These are phyloP conservation scores for Biston betularia DNA, from an alignment of 2,888 invertebrate species.

Conservation along the genomic window DNA sequence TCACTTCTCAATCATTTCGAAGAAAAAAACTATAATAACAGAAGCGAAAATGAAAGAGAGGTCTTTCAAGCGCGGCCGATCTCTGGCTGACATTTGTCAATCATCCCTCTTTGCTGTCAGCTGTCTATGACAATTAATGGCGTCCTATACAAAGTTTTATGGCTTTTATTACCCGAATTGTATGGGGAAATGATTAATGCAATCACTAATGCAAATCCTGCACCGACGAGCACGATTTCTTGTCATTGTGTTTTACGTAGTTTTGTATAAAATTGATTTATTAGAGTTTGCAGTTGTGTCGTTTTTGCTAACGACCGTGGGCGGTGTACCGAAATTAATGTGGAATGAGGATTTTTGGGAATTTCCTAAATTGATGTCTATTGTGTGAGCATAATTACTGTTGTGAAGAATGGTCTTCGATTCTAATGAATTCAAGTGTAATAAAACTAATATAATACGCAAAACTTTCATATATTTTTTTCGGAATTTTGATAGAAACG, in stretches of 20 bases:
- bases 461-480: too few relatives aligned
- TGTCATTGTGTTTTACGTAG: slow-evolving; percentile 68
- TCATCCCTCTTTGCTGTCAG: slow-evolving; percentile 78
- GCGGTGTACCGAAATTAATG: slow-evolving; percentile 58
- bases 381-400: slow-evolving; percentile 43
- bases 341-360: slow-evolving; percentile 46
- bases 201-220: slow-evolving; percentile 85
- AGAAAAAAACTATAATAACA: slow-evolving; percentile 48
- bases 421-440: neutral
- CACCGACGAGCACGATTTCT: slow-evolving; percentile 59
- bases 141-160: slow-evolving; percentile 81
- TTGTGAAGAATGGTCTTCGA: slow-evolving; percentile 14
- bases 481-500: too few relatives aligned
- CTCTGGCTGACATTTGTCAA: slow-evolving; percentile 81
- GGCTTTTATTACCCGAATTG: slow-evolving; percentile 80
- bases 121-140: slow-evolving; percentile 86
- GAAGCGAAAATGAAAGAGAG: slow-evolving; percentile 50
- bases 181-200: slow-evolving; percentile 82
- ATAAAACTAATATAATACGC: neutral
- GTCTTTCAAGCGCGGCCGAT: slow-evolving; percentile 57
- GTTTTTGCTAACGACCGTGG: slow-evolving; percentile 63
- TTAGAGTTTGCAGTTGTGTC: slow-evolving; percentile 65
- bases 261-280: slow-evolving; percentile 82
- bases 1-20: slow-evolving; percentile 60
- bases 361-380: slow-evolving; percentile 44